Conservation (phyloP, 2,113 vertebrate species). For the Castor canadensis region DNA sequence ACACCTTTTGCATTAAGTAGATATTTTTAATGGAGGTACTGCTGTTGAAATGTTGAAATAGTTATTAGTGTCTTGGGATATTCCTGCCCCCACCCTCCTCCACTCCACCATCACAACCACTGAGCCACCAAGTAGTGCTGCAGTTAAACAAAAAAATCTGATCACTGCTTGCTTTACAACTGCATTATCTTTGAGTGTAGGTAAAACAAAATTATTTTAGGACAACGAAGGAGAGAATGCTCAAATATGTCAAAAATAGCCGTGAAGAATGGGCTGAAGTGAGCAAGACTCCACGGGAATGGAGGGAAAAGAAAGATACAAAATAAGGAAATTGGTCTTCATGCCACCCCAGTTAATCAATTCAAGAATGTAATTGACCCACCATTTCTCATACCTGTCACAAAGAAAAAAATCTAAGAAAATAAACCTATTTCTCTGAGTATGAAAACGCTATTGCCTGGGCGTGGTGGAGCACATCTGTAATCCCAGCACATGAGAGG, state of each 20-base stretch:
- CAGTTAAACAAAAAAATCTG: neutral
- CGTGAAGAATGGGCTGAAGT: neutral
- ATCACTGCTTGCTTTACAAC: neutral
- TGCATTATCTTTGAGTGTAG: neutral
- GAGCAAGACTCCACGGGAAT: neutral
- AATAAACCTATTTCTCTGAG: neutral
- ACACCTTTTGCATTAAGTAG: neutral
- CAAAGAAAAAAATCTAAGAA: neutral
- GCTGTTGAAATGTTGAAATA: conserved; percentile 10
- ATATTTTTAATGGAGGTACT: neutral
- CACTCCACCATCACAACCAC: neutral
- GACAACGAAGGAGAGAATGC: neutral
- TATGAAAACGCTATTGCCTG: neutral
- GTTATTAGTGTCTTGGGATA: neutral
- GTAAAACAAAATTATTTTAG: neutral
- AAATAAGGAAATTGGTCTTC: neutral
- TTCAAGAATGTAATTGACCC: neutral
- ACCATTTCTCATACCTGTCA: neutral
- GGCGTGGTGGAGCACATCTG: neutral
- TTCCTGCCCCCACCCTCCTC: neutral
- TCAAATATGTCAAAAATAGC: neutral
- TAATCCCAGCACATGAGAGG: neutral
- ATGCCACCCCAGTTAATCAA: neutral
- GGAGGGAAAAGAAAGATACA: neutral
- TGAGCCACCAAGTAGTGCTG: neutral